These are phyloP conservation scores for Cairina moschata DNA, from an alignment of 2,113 vertebrate species.

Conservation along the genomic window DNA sequence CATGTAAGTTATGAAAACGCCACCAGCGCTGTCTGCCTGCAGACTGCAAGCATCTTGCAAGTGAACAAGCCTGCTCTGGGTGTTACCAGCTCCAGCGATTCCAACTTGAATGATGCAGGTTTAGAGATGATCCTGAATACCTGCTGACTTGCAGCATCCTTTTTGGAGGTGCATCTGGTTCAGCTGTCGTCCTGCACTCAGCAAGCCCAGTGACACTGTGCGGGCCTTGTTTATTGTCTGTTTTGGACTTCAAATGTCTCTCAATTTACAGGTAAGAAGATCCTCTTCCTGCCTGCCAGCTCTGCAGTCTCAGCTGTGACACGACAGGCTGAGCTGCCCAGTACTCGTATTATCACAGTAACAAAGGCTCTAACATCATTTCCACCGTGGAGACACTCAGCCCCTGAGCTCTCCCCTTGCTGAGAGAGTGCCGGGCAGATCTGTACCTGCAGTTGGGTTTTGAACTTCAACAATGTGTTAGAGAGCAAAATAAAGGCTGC, in stretches of 20 bases:
- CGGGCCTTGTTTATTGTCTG: constrained; percentile 52
- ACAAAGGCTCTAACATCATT: constrained; percentile 35
- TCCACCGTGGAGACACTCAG: neutral
- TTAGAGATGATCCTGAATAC: rapidly evolving
- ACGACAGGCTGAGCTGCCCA: neutral
- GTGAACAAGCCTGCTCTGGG: neutral
- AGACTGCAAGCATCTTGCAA: rapidly evolving
- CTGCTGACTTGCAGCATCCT: neutral
- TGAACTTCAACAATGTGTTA: neutral
- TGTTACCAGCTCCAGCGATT: neutral
- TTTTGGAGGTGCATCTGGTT: neutral
- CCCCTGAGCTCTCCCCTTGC: neutral
- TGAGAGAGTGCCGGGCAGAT: neutral
- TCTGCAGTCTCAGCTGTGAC: neutral
- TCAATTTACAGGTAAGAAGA: constrained; percentile 67
- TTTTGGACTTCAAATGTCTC: neutral
- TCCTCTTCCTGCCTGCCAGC: constrained; percentile 56
- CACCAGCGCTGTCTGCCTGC: neutral
- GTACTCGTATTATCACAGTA: neutral
- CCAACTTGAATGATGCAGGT: too few relatives aligned
- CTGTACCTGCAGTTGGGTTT: neutral
- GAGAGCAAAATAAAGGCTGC: neutral
- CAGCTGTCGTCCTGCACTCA: neutral
- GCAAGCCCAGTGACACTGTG: neutral
- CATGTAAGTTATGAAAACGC: neutral